These are phyloP conservation scores for Xyrichtys novacula DNA, from an alignment of 2,797 vertebrate species.

Conservation along the genomic window DNA sequence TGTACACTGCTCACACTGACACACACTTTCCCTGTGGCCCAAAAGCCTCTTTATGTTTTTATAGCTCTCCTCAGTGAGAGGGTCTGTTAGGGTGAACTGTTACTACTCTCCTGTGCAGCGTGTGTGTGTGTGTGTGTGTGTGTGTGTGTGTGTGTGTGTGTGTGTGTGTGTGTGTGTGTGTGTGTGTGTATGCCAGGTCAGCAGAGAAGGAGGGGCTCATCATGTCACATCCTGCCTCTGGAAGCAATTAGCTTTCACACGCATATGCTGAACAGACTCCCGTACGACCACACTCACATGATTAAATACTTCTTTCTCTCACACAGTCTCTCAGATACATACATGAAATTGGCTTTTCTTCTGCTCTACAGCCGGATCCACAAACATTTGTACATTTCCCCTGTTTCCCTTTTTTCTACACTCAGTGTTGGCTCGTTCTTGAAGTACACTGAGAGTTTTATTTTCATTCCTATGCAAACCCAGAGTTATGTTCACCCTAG, in stretches of 20 bases:
- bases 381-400: conserved; percentile 20
- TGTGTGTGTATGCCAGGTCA: conserved; percentile 67
- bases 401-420: not conserved
- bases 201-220: conserved; percentile 74
- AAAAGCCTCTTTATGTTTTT: conserved; percentile 73
- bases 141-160: conserved; percentile 51
- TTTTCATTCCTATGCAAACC: conserved; percentile 4
- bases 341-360: not conserved
- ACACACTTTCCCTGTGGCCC: conserved; percentile 39
- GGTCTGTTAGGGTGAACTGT: conserved; percentile 66
- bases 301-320: conserved; percentile 11
- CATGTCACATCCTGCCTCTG: conserved; percentile 80
- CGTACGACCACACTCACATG: conserved; percentile 18
- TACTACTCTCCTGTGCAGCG: conserved; percentile 64
- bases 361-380: conserved; percentile 19
- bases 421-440: conserved; percentile 1
- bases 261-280: conserved; percentile 65
- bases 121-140: conserved; percentile 39
- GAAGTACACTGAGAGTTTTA: not conserved
- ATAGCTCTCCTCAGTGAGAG: conserved; percentile 62
- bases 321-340: conserved; percentile 12
- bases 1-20: not conserved
- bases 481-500: not conserved
- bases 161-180: conserved; percentile 37
- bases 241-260: conserved; percentile 82